Evolutionary conservation across 2,797 vertebrate species (phyloP).

Genomic region (Crax fasciolata): DNA sequence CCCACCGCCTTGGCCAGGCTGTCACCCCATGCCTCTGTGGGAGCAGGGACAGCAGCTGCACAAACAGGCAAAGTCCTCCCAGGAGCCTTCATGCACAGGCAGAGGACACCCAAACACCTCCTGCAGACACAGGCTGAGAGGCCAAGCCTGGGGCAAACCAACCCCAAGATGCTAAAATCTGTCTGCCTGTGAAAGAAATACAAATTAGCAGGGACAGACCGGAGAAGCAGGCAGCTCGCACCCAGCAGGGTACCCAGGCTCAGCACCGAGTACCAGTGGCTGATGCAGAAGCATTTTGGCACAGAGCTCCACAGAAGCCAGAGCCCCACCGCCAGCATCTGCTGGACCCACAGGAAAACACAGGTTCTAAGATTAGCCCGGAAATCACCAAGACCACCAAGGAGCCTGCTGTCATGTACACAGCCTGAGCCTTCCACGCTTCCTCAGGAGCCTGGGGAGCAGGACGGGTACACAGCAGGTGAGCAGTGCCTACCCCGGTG

Average conservation of each 20-base stretch:
- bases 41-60: rapidly evolving
- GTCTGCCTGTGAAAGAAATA: not conserved
- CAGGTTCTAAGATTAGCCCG: not conserved
- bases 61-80: not conserved
- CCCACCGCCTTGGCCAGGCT: not conserved
- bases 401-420: not conserved
- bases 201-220: not conserved
- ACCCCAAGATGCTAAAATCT: rapidly evolving
- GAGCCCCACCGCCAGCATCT: not conserved
- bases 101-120: not conserved
- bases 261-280: not conserved
- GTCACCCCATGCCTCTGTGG: not conserved
- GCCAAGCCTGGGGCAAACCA: not conserved
- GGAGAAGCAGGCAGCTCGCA: not conserved
- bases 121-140: not conserved
- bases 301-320: not conserved
- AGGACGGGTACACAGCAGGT: rapidly evolving
- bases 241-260: not conserved
- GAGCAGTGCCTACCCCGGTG: rapidly evolving
- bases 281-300: not conserved
- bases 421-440: not conserved
- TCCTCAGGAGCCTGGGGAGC: not conserved
- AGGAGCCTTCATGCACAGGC: not conserved
- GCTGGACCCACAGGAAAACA: not conserved
- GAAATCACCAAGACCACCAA: no score